A percentile compares a stretch with the other conserved stretches of the same genome.
Conservation (phyloP, 37 sponge, comb jelly and placozoan genomes). For the Oscarella lobularis region DNA sequence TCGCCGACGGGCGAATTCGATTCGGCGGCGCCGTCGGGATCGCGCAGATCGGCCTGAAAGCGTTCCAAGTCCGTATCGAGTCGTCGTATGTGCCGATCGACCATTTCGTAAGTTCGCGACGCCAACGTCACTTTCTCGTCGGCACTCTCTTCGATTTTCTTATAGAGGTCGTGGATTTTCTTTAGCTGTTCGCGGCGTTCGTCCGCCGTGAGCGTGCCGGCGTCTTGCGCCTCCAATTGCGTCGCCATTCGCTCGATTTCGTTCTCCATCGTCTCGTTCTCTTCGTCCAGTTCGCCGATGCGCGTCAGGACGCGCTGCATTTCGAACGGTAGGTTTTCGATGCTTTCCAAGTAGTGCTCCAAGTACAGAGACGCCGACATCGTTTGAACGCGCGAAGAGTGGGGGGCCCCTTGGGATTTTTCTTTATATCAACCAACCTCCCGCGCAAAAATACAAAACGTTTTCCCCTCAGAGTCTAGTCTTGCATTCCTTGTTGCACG, state of each 20-base stretch:
- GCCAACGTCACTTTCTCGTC: slow-evolving; percentile 91
- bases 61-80: slow-evolving; percentile 77
- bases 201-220: slow-evolving; percentile 7
- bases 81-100: slow-evolving; percentile 86
- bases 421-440: too few relatives aligned
- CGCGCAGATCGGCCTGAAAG: slow-evolving; percentile 28
- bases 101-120: slow-evolving; percentile 92
- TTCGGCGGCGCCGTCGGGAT: too few relatives aligned
- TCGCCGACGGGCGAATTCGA: not conserved
- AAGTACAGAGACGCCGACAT: slow-evolving; percentile 1
- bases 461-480: too few relatives aligned
- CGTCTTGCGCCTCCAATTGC: slow-evolving; percentile 21
- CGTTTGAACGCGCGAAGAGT: too few relatives aligned
- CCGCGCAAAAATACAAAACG: too few relatives aligned
- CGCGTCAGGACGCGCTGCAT: slow-evolving; percentile 83
- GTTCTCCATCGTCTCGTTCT: slow-evolving; percentile 45
- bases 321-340: slow-evolving; percentile 81
- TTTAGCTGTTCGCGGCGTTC: slow-evolving; percentile 26
- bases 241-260: slow-evolving; percentile 30
- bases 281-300: slow-evolving; percentile 73
- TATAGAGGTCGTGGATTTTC: slow-evolving; percentile 52
- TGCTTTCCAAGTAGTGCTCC: slow-evolving; percentile 31
- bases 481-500: too few relatives aligned
- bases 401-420: too few relatives aligned
- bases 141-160: slow-evolving; percentile 64